These are phyloP conservation scores for Monodelphis domestica DNA, from an alignment of 2,797 vertebrate species.

Conservation along the genomic window DNA sequence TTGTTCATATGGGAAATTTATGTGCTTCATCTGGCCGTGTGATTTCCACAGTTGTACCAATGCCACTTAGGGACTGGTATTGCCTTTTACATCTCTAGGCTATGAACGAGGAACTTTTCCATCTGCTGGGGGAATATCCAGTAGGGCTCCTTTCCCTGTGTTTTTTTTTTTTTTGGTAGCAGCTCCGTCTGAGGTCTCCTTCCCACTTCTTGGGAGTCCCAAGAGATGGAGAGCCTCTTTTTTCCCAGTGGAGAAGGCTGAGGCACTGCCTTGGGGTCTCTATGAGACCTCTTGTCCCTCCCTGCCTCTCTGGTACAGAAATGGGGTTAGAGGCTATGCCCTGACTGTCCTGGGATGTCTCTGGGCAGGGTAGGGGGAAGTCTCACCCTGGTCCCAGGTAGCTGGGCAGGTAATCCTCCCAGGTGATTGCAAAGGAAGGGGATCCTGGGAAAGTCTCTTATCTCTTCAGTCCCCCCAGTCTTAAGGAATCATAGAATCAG, in stretches of 20 bases:
- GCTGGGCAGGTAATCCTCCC: neutral
- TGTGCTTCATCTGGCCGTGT: slow-evolving; percentile 94
- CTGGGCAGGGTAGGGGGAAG: no score
- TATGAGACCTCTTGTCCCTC: neutral
- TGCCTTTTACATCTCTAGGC: slow-evolving; percentile 90
- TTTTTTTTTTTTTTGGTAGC: slow-evolving; percentile 72
- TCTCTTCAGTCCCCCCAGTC: neutral
- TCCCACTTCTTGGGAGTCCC: slow-evolving; percentile 23
- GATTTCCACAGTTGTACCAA: slow-evolving; percentile 90
- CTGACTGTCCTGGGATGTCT: neutral
- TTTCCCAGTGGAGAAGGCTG: neutral
- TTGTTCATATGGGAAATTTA: slow-evolving; percentile 94
- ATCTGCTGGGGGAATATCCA: slow-evolving; percentile 87
- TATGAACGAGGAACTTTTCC: slow-evolving; percentile 91
- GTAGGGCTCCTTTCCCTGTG: slow-evolving; percentile 86
- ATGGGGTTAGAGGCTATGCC: neutral
- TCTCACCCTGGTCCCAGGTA: neutral
- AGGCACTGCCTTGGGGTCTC: rapidly evolving
- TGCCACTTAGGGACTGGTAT: slow-evolving; percentile 91
- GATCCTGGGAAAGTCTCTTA: neutral
- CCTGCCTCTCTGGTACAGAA: neutral
- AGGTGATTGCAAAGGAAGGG: neutral
- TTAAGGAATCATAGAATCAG: neutral
- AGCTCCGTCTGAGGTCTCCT: slow-evolving; percentile 70
- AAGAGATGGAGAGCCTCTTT: neutral